Evolutionary conservation across 2,888 invertebrate species (phyloP).

Genomic region (Drosophila subsilvestris): DNA sequence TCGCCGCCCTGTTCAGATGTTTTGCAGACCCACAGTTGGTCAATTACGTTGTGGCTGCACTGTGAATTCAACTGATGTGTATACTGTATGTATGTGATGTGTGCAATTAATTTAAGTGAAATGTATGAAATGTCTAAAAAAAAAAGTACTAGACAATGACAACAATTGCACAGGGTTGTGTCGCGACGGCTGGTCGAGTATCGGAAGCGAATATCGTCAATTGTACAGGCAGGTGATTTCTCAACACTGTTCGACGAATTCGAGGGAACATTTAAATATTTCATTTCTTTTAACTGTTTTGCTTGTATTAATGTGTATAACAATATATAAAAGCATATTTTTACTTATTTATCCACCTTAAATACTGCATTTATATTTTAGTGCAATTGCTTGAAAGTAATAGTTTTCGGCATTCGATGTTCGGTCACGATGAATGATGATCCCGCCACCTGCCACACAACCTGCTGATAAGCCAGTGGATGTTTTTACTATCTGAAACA

Average conservation of each 20-base stretch:
- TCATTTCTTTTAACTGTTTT: background rate
- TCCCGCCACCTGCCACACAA: background rate
- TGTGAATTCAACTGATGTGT: background rate
- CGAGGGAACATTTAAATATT: background rate
- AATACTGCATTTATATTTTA: background rate
- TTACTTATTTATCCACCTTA: background rate
- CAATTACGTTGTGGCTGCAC: background rate
- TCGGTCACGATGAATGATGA: background rate
- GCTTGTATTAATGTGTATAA: no score
- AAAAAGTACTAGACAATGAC: background rate
- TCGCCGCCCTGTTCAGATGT: background rate
- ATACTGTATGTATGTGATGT: background rate
- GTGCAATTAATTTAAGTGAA: background rate
- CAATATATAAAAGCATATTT: background rate
- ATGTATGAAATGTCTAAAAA: background rate
- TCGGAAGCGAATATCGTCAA: background rate
- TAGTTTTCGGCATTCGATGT: background rate
- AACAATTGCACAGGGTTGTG: background rate
- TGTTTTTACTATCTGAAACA: background rate
- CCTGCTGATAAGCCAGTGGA: background rate
- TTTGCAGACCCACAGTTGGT: background rate
- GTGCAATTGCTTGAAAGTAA: background rate
- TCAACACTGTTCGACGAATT: background rate
- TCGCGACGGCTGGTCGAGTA: background rate
- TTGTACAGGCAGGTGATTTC: no score